Percentiles rank a stretch among this genome's conserved stretches.
Conservation (phyloP, 2,888 invertebrate genomes). For the Lycophotia porphyrea region DNA sequence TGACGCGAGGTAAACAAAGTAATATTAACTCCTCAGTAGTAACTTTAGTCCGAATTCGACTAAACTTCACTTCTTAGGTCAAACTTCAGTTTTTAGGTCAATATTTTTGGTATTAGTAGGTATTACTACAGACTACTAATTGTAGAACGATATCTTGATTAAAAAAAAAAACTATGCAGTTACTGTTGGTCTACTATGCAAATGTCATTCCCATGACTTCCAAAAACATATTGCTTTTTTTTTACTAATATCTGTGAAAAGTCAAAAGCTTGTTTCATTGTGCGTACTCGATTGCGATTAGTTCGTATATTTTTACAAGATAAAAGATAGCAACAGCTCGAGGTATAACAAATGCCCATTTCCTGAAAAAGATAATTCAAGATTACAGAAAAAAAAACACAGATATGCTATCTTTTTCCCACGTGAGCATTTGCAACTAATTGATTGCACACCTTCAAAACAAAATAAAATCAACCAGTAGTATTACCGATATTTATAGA, state of each 20-base stretch:
- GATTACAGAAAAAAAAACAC: constrained; percentile 10
- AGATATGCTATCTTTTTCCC: constrained; percentile 37
- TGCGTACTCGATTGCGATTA: background rate
- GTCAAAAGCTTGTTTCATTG: no score
- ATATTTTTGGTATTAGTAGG: no score
- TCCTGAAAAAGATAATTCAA: constrained; percentile 14
- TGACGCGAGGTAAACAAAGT: background rate
- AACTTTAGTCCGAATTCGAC: background rate
- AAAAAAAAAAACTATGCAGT: no score
- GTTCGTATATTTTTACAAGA: background rate
- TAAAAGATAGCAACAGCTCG: background rate
- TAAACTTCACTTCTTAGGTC: no score
- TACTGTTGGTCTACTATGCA: no score
- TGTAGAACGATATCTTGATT: no score
- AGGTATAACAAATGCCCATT: background rate
- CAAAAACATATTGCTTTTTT: no score
- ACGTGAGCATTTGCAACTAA: constrained; percentile 22
- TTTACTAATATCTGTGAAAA: background rate
- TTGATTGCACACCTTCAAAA: constrained; percentile 30
- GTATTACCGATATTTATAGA: constrained; percentile 40
- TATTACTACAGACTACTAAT: no score
- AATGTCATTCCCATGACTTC: no score
- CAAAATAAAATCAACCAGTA: constrained; percentile 1
- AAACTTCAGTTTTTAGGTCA: no score
- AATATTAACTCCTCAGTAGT: background rate